These are phyloP conservation scores for Drosophila seclusa DNA, from an alignment of 2,888 invertebrate genomes.

Conservation along the genomic window DNA sequence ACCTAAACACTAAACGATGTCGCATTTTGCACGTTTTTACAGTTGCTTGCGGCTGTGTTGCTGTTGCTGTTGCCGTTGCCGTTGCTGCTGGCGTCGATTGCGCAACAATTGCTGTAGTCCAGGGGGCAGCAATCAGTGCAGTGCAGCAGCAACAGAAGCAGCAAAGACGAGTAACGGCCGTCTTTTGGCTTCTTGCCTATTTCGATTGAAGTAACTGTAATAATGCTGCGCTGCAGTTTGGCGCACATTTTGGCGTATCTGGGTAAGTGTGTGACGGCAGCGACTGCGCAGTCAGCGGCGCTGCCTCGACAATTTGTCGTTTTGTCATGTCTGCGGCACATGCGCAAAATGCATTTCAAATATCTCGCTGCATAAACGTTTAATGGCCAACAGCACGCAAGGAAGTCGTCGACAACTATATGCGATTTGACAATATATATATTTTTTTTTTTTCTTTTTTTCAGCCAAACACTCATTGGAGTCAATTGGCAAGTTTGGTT, in stretches of 20 bases:
- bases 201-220: constrained; percentile 59
- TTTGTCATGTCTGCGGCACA: constrained; percentile 69
- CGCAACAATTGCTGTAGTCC: constrained; percentile 52
- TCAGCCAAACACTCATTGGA: constrained; percentile 4
- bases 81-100: constrained; percentile 46
- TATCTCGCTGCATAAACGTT: constrained; percentile 47
- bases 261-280: constrained; percentile 76
- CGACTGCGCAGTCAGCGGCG: constrained; percentile 30
- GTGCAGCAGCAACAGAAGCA: constrained; percentile 16
- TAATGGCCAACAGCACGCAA: constrained; percentile 64
- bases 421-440: constrained; percentile 16
- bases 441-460: neutral
- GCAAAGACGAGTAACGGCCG: constrained; percentile 29
- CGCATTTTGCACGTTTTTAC: constrained; percentile 59
- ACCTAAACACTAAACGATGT: constrained; percentile 53
- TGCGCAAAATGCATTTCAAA: constrained; percentile 57
- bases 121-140: constrained; percentile 38
- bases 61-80: constrained; percentile 9
- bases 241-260: constrained; percentile 57
- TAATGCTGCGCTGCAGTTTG: constrained; percentile 49
- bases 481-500: constrained; percentile 22
- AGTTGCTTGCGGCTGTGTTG: constrained; percentile 4
- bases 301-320: constrained; percentile 46
- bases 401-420: constrained; percentile 50
- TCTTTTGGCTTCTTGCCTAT: constrained; percentile 9